Percentiles rank a stretch among this genome's conserved stretches.
Conservation (phyloP, 2,888 invertebrate genomes). For the Habroteleia sp. region DNA sequence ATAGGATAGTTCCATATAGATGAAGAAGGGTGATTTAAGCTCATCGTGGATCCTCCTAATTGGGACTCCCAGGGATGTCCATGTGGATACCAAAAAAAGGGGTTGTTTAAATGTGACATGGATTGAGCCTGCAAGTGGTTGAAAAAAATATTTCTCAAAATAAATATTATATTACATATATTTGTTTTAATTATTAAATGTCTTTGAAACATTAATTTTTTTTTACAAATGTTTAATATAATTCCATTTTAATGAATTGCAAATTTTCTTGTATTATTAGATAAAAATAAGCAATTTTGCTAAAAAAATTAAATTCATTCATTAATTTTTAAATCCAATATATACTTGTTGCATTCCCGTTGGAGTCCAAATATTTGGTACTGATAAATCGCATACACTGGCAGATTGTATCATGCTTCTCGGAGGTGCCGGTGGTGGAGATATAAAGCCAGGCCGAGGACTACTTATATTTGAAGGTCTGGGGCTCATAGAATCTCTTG, state of each 20-base stretch:
- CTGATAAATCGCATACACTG: conserved; percentile 77
- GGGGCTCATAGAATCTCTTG: conserved; percentile 69
- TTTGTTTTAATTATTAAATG: no score
- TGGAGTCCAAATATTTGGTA: conserved; percentile 74
- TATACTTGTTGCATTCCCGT: conserved; percentile 84
- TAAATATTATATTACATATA: no score
- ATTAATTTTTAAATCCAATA: no score
- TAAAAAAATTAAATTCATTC: no score
- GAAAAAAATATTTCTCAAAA: no score
- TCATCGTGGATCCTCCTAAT: conserved; percentile 76
- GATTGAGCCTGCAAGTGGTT: conserved; percentile 86
- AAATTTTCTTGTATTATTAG: no score
- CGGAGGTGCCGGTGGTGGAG: conserved; percentile 70
- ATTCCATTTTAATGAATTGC: no score
- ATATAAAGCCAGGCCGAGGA: conserved; percentile 68
- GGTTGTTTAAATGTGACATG: conserved; percentile 85
- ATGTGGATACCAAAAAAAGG: conserved; percentile 81
- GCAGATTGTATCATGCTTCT: conserved; percentile 77
- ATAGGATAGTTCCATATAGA: conserved; percentile 75
- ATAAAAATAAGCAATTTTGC: no score
- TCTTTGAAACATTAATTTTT: no score
- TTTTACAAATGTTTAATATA: no score
- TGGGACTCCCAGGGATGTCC: conserved; percentile 73
- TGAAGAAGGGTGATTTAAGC: conserved; percentile 73
- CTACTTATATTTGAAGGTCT: conserved; percentile 72